Evolutionary conservation across 1,140 invertebrate genomes (phyloP).

Genomic region (Drosophila mayri): DNA sequence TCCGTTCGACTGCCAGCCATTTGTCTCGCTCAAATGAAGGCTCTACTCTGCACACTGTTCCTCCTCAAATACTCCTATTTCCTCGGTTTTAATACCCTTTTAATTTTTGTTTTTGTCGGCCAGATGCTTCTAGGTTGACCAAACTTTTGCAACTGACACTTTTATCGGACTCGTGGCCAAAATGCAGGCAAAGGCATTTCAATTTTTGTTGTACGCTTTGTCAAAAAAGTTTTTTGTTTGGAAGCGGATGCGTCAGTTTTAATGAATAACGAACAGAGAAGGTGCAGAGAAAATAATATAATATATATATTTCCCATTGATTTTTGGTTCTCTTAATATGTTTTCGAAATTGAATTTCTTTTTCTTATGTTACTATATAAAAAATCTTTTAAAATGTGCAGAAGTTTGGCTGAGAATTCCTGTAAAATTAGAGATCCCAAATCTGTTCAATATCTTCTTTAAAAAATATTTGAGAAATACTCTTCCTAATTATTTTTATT

Average conservation of each 20-base stretch:
- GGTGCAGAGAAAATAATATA: constrained; percentile 15
- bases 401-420: background rate
- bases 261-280: constrained; percentile 54
- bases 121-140: constrained; percentile 40
- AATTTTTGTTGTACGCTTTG: constrained; percentile 30
- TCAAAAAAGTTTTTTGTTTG: constrained; percentile 51
- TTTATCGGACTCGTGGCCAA: constrained; percentile 64
- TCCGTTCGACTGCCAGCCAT: constrained; percentile 4
- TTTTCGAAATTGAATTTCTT: background rate
- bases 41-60: background rate
- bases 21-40: constrained; percentile 28
- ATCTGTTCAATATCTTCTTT: background rate
- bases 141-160: constrained; percentile 68
- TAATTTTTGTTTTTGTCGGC: constrained; percentile 35
- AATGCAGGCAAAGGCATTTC: constrained; percentile 57
- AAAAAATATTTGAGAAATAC: too few species aligned
- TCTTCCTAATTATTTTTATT: too few species aligned
- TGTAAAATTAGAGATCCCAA: background rate
- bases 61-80: background rate
- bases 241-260: constrained; percentile 47
- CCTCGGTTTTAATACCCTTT: constrained; percentile 14
- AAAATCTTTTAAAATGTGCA: background rate
- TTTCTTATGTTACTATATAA: background rate
- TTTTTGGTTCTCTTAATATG: accelerated
- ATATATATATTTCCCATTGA: background rate